phyloP scores from a whole-genome alignment of 2,888 invertebrate species.

The Choreutis nemorana region DNA sequence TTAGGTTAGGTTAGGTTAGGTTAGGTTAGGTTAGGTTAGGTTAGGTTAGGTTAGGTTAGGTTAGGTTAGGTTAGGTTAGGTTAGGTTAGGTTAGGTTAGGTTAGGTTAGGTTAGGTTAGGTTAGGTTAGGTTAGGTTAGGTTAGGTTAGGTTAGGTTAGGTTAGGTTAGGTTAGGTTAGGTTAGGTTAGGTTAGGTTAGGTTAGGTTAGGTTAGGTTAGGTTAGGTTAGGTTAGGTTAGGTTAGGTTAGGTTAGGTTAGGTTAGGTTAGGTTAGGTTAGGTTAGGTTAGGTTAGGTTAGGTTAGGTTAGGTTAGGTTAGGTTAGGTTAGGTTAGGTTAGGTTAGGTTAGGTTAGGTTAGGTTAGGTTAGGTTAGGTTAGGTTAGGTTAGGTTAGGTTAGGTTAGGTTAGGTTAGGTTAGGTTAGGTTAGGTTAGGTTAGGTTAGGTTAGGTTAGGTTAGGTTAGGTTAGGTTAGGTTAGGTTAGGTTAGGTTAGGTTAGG shows the following conservation, averaged over 20 bases:
- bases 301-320: constrained; percentile 1
- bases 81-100: constrained; percentile 1
- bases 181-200: constrained; percentile 1
- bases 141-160: constrained; percentile 1
- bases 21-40: constrained; percentile 1
- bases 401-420: constrained; percentile 1
- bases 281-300: constrained; percentile 1
- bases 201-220: constrained; percentile 1
- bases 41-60: constrained; percentile 1
- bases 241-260: constrained; percentile 1
- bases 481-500: constrained; percentile 1
- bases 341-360: constrained; percentile 1
- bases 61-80: constrained; percentile 1
- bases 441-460: constrained; percentile 3
- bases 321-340: constrained; percentile 1
- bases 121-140: constrained; percentile 1
- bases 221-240: constrained; percentile 1
- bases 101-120: constrained; percentile 1
- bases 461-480: constrained; percentile 2
- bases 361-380: constrained; percentile 1
- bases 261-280: constrained; percentile 1
- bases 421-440: constrained; percentile 3
- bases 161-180: constrained; percentile 1
- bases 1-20: constrained; percentile 1
- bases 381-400: constrained; percentile 1